Percentiles rank a stretch among this genome's conserved stretches.
These are phyloP conservation scores for Trichogramma pretiosum DNA, from an alignment of 1,140 invertebrate species.

Conservation along the genomic window DNA sequence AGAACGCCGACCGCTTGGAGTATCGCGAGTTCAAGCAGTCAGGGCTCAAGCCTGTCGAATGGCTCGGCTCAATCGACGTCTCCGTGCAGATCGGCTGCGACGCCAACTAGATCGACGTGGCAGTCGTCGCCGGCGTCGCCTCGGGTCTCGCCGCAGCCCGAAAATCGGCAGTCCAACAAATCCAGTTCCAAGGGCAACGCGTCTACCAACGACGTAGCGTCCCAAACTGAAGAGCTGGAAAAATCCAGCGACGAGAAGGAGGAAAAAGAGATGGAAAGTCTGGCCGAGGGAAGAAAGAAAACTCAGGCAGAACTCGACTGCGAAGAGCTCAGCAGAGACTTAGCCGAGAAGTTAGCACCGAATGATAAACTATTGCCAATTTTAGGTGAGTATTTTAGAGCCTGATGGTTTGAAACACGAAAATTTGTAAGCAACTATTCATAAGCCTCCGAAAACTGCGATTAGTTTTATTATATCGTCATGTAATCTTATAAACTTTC, in stretches of 20 bases:
- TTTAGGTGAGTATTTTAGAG: conserved; percentile 54
- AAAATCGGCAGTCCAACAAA: conserved; percentile 57
- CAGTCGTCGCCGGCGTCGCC: conserved; percentile 12
- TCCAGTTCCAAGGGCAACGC: conserved; percentile 53
- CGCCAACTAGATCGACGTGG: conserved; percentile 15
- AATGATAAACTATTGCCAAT: conserved; percentile 62
- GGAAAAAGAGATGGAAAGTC: conserved; percentile 14
- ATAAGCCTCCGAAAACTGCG: no score
- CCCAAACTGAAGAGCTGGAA: conserved; percentile 50
- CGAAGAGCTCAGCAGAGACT: conserved; percentile 63
- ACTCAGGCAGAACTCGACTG: conserved; percentile 73
- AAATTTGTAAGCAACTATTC: no score
- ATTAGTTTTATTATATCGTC: no score
- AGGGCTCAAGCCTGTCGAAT: conserved; percentile 1
- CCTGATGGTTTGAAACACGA: no score
- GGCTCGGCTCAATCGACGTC: conserved; percentile 16
- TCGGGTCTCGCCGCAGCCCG: no score
- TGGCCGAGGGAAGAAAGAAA: conserved; percentile 45
- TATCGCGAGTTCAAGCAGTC: no score
- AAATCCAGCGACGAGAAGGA: not conserved
- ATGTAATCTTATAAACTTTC: no score
- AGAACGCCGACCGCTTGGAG: no score
- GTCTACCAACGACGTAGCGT: conserved; percentile 52
- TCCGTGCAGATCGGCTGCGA: conserved; percentile 12
- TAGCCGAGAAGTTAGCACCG: conserved; percentile 60